Base-by-base conservation (phyloP, 2,797 vertebrate genomes). In the Fistularia commersonii region DNA sequence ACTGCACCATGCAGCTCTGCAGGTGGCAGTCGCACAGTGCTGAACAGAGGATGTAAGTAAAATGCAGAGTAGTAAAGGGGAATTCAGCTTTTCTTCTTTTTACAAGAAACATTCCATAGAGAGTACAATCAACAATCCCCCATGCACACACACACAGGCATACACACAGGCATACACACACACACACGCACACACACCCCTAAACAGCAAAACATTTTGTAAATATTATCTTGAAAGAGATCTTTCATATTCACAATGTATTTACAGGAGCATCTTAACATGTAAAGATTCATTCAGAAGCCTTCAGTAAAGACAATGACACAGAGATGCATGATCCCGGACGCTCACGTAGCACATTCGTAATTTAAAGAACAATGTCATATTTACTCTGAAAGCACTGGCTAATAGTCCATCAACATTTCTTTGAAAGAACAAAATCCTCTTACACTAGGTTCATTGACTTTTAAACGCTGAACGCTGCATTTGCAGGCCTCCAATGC, bases 201-300 rank as follows among this genome's bases (percentile, higher is more conserved):
- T 35, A 43, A 63, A 80, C 57, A 60, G 60, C 69, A 66, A 73
- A 72, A 70, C 66, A 79, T 73, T 80, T 23, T 61, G 8, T 61
- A 73, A 74, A 79, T 72, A 72, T 60, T 68, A 61, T 61, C 48
- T 80, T 57, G 66, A 79, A 84, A 83, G 74, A 52, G 31, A 73
- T 69, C 66, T 70, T 77, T 79, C 63, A 53, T 76, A 80, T 87
- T 76, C 62, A 87, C 77, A 77, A 52, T 79, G 37, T 85, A 87
- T 85, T 77, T 82, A 89, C 86, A 87, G 55, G 37, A 62, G 60
- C 43, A 54, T 61, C 23, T 23, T 23, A 23, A 23, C 23, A 23
- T 23, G 2, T 23, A 23, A 23, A 23, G 41, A 57, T 47, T 61
- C 51, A 66, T 77, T 76, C 66, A 59, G 54, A 74, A 71, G 57